Percentiles rank a stretch among this genome's conserved stretches.
phyloP scores from a whole-genome alignment of 30 jellyfish, hydroid and myxozoan genomes.

The Aurelia sp. region DNA sequence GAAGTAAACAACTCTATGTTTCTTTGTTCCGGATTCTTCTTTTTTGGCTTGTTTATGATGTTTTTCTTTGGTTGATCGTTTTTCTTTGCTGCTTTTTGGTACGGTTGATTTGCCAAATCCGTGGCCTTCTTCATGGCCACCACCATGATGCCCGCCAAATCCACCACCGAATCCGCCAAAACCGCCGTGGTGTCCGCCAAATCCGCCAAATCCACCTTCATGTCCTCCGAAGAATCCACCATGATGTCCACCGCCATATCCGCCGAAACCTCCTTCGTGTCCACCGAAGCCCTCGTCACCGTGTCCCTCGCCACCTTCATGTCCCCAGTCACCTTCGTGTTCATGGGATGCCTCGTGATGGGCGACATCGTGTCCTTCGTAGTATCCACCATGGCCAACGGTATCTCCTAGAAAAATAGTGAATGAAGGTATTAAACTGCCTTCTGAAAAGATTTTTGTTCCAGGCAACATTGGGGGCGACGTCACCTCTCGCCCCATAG shows the following conservation, averaged over 20 bases:
- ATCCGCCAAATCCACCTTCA: slow-evolving; percentile 15
- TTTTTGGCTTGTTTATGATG: slow-evolving; percentile 42
- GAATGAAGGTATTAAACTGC: neutral
- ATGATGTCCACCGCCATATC: slow-evolving; percentile 57
- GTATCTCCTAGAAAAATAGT: slow-evolving; percentile 50
- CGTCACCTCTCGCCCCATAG: too few species aligned
- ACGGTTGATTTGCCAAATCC: slow-evolving; percentile 69
- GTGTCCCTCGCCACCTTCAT: slow-evolving; percentile 56
- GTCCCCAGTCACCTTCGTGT: slow-evolving; percentile 69
- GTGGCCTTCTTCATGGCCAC: slow-evolving; percentile 86
- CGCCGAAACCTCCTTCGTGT: slow-evolving; percentile 74
- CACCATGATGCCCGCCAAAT: slow-evolving; percentile 58
- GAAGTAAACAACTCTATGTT: slow-evolving; percentile 90
- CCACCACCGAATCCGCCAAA: slow-evolving; percentile 67
- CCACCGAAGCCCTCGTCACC: slow-evolving; percentile 75
- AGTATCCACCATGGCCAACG: slow-evolving; percentile 88
- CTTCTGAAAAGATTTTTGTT: too few species aligned
- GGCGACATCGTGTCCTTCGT: slow-evolving; percentile 91
- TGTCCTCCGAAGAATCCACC: slow-evolving; percentile 2
- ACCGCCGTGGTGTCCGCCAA: neutral
- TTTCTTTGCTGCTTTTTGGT: slow-evolving; percentile 47
- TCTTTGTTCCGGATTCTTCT: slow-evolving; percentile 72
- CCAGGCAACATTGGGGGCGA: too few species aligned
- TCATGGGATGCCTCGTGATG: slow-evolving; percentile 84
- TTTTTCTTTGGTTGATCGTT: slow-evolving; percentile 34